Conservation (phyloP, 2,797 vertebrate species). For the Antennarius maculatus region DNA sequence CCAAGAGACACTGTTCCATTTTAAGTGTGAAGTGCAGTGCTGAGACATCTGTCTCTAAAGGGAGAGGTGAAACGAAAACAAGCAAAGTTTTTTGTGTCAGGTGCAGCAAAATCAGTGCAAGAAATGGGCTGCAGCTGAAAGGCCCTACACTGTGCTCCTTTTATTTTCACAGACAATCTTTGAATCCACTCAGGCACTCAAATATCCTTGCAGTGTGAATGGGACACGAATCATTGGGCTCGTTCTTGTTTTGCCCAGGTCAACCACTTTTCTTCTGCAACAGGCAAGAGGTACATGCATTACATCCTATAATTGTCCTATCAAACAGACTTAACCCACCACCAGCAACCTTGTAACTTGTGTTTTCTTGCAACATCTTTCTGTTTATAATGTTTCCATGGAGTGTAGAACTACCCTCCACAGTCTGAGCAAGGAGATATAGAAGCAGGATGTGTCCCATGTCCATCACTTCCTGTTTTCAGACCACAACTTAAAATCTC, state of each 20-base stretch:
- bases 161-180: constrained; percentile 32
- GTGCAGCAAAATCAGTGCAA: constrained; percentile 8
- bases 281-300: constrained; percentile 30
- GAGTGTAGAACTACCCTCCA: not conserved
- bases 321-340: constrained; percentile 42
- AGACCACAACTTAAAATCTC: no score
- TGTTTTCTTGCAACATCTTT: not conserved
- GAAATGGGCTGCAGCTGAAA: constrained; percentile 27
- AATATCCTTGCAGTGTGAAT: constrained; percentile 28
- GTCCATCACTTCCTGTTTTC: no score
- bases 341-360: constrained; percentile 23
- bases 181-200: constrained; percentile 19
- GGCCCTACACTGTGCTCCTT: constrained; percentile 16
- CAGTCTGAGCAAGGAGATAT: no score
- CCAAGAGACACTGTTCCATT: no score
- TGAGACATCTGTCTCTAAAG: not conserved
- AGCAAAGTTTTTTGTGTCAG: not conserved
- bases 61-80: not conserved
- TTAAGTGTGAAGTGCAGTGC: not conserved
- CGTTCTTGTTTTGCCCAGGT: constrained; percentile 41
- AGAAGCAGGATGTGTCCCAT: no score
- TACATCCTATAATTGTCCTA: constrained; percentile 38
- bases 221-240: constrained; percentile 52
- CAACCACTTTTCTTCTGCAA: constrained; percentile 32
- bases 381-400: not conserved